Evolutionary conservation across 2,113 vertebrate species (phyloP).

Genomic region (Desmodus rotundus): DNA sequence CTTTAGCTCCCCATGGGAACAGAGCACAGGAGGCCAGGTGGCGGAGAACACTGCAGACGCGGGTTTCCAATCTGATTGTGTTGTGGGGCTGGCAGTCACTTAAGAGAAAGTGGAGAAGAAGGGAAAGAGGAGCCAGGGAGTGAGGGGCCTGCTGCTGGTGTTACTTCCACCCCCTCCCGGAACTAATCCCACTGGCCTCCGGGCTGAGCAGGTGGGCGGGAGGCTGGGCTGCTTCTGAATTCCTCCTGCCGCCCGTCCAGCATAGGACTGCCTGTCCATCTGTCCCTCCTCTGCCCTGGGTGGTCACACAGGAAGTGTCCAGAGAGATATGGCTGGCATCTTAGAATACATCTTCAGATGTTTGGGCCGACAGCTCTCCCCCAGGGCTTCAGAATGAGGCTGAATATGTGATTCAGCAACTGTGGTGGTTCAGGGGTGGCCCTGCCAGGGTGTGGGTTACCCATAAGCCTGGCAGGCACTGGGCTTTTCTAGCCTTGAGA

Average conservation of each 20-base stretch:
- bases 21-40: not conserved
- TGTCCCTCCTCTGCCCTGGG: not conserved
- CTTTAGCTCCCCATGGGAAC: slow-evolving; percentile 45
- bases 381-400: not conserved
- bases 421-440: not conserved
- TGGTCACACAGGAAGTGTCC: not conserved
- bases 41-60: not conserved
- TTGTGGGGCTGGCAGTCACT: not conserved
- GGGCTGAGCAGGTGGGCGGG: slow-evolving; percentile 40
- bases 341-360: not conserved
- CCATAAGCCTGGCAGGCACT: rapidly evolving
- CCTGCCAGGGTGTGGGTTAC: too few species aligned
- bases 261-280: not conserved
- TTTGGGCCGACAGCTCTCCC: not conserved
- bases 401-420: not conserved
- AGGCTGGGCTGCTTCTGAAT: slow-evolving; percentile 22
- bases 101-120: slow-evolving; percentile 44
- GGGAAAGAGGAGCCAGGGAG: slow-evolving; percentile 6
- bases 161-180: not conserved
- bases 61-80: slow-evolving; percentile 59
- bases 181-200: not conserved
- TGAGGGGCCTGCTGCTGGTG: not conserved
- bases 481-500: not conserved
- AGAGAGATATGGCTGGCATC: not conserved
- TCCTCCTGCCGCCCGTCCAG: not conserved